phyloP scores from a whole-genome alignment of 2,113 vertebrate species.

The Saccopteryx leptura region DNA sequence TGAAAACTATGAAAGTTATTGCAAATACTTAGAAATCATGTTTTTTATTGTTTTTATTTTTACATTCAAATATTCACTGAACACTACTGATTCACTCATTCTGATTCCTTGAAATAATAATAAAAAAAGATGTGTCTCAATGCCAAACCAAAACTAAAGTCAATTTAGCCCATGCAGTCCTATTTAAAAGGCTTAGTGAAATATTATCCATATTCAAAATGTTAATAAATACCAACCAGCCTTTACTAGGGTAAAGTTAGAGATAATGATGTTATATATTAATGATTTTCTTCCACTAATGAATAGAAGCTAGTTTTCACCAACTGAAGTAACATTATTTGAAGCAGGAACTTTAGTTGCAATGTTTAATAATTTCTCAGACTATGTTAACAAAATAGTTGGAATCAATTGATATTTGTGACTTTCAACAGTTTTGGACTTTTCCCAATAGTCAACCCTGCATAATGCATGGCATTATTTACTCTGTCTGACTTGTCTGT shows the following conservation, averaged over 20 bases:
- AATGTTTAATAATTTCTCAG: slow-evolving; percentile 65
- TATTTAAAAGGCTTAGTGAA: slow-evolving; percentile 33
- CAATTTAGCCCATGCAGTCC: background rate
- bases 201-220: slow-evolving; percentile 24
- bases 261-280: slow-evolving; percentile 57
- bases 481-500: background rate
- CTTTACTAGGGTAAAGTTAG: slow-evolving; percentile 1
- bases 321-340: background rate
- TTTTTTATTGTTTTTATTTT: slow-evolving; percentile 11
- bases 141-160: background rate
- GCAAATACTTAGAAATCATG: background rate
- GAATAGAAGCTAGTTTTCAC: background rate
- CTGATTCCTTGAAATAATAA: background rate
- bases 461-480: background rate
- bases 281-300: slow-evolving; percentile 37
- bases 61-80: slow-evolving; percentile 39
- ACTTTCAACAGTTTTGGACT: background rate
- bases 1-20: background rate
- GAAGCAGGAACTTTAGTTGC: background rate
- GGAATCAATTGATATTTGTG: background rate
- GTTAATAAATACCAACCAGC: slow-evolving; percentile 42
- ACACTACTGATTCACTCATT: background rate
- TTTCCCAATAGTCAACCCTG: background rate
- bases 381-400: slow-evolving; percentile 5
- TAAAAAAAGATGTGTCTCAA: background rate